Base-by-base conservation (phyloP, 2,888 invertebrate species). In the Andrena minutula region DNA sequence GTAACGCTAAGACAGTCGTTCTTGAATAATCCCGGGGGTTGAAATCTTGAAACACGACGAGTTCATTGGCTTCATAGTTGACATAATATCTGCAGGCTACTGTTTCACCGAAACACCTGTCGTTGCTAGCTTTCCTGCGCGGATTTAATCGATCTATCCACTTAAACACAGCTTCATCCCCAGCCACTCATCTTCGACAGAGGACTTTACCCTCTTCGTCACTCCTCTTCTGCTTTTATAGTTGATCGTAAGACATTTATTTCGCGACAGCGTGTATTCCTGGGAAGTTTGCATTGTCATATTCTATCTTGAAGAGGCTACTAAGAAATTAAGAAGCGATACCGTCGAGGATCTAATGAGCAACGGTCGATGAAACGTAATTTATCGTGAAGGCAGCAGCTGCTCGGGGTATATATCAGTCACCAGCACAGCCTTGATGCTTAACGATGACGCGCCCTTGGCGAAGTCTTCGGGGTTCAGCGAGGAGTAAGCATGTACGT, bases 11-110 rank as follows among this genome's bases (percentile, higher is more conserved):
- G 58, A 70, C 26, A 53, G 47, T 8, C 72, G 30, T 63, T 68
- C 70, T 47, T 10, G 41, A 26, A 28, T 60, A 71, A 76, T 58
- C 23, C 30, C 63, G 79, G n/a, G 51, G 82, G 81, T 16, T 60
- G 66, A 10, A 49, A n/a, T 47, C 79, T 58, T 73, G 81, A 84
- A 73, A 69, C 71, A 76, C 68, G 75, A 83, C 73, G 82, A 76
- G 89, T 89, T 89, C 90, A 83, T 89, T 90, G 89, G 75, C 90
- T 88, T 78, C 75, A 16, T 66, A 51, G 84, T 81, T 82, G 85
- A 82, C 77, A 51, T 73, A 78, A 84, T 64, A 77, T 66, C 75
- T 51, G 79, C 80, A 79, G 79, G 68, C 82, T 64, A 73, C 73
- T 64, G 84, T 84, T 84, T 74, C 83, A 81, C 83, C 83, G 79